Evolutionary conservation across 2,113 vertebrate genomes (phyloP).

Genomic region (Bos indicus): DNA sequence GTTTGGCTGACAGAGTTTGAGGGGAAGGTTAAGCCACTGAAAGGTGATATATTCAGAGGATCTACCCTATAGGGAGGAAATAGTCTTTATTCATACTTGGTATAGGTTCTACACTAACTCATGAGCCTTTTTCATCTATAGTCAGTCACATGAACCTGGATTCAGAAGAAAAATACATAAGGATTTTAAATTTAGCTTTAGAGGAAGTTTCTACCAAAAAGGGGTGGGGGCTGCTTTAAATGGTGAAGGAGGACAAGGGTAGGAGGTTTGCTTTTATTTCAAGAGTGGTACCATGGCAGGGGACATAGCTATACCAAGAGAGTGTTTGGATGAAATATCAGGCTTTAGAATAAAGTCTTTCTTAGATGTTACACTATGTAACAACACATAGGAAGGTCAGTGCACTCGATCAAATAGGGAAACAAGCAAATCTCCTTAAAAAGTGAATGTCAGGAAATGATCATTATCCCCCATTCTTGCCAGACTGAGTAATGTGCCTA

Average conservation of each 20-base stretch:
- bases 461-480: neutral
- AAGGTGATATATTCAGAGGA: neutral
- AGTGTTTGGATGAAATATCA: neutral
- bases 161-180: neutral
- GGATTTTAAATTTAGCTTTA: neutral
- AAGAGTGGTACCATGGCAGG: neutral
- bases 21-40: neutral
- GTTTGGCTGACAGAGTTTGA: neutral
- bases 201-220: neutral
- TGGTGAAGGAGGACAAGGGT: neutral
- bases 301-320: neutral
- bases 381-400: neutral
- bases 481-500: neutral
- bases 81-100: neutral
- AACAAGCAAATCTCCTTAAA: neutral
- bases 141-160: neutral
- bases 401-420: neutral
- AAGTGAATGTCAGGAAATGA: neutral
- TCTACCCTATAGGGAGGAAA: neutral
- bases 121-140: neutral
- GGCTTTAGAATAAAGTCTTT: conserved; percentile 10
- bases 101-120: neutral
- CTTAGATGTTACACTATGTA: neutral
- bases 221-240: neutral
- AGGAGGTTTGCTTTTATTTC: neutral